phyloP scores from a whole-genome alignment of 2,888 invertebrate species.

The Nomada ruficornis region DNA sequence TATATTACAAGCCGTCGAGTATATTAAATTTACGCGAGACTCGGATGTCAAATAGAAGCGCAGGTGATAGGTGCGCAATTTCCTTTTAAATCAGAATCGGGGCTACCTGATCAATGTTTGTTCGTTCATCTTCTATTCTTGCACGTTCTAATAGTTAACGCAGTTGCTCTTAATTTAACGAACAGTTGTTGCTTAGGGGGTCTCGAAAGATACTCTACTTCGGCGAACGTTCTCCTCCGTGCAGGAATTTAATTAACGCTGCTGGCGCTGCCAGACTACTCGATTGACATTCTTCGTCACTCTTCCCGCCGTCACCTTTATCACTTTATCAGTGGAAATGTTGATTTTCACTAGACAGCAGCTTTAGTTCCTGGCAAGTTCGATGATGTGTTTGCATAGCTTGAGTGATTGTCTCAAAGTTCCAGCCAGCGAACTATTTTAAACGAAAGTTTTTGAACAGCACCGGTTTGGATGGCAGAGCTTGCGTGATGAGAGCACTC shows the following conservation, averaged over 20 bases:
- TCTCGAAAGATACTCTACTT: neutral
- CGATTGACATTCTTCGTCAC: conserved; percentile 32
- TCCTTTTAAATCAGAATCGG: too few relatives aligned
- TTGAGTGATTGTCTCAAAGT: conserved; percentile 13
- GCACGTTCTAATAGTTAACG: too few relatives aligned
- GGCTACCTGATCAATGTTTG: too few relatives aligned
- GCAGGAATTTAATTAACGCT: conserved; percentile 44
- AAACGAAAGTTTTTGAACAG: conserved; percentile 84
- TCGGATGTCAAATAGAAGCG: conserved; percentile 17
- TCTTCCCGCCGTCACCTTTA: conserved; percentile 4
- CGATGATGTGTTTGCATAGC: too few relatives aligned
- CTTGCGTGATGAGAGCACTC: conserved; percentile 89
- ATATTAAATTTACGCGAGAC: neutral
- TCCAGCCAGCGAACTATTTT: conserved; percentile 44
- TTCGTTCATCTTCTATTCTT: too few relatives aligned
- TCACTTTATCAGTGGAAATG: conserved; percentile 27
- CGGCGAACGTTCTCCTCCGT: neutral
- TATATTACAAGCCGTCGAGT: neutral
- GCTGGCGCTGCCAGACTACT: neutral
- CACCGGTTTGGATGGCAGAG: conserved; percentile 90
- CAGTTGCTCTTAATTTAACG: neutral
- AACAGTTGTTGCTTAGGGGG: neutral
- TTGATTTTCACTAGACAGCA: neutral
- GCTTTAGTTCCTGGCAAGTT: neutral
- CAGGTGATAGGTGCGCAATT: neutral